phyloP scores from a whole-genome alignment of 1,140 invertebrate species.

The Orius insidiosus region DNA sequence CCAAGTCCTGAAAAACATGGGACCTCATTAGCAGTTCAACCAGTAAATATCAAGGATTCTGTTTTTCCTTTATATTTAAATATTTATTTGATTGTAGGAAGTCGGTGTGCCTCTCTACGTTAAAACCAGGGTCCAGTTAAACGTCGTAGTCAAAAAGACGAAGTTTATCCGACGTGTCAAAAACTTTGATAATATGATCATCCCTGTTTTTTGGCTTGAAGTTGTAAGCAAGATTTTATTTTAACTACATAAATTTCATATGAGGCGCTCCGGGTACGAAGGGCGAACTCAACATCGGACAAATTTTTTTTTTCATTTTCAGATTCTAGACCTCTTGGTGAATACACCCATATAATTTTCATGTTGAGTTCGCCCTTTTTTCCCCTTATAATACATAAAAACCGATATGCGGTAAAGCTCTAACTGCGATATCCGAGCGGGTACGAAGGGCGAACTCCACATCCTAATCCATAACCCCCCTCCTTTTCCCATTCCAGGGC shows the following conservation, averaged over 20 bases:
- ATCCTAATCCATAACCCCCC: too few species aligned
- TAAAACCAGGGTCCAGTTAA: constrained; percentile 43
- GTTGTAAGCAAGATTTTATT: constrained; percentile 30
- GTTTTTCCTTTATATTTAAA: background rate
- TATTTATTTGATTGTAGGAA: constrained; percentile 26
- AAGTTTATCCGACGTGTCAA: constrained; percentile 32
- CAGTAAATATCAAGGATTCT: constrained; percentile 27
- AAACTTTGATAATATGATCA: constrained; percentile 36
- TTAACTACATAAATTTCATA: background rate
- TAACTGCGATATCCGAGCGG: too few species aligned
- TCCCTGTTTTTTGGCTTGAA: constrained; percentile 49
- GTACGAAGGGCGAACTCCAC: too few species aligned
- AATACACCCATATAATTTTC: too few species aligned
- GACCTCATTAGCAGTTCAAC: constrained; percentile 31
- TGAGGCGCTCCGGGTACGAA: too few species aligned
- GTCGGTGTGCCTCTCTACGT: constrained; percentile 39
- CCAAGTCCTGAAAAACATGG: constrained; percentile 37
- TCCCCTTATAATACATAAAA: too few species aligned
- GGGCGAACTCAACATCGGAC: too few species aligned
- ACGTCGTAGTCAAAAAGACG: constrained; percentile 39
- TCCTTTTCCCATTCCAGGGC: too few species aligned
- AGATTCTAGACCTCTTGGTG: too few species aligned
- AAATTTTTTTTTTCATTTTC: too few species aligned
- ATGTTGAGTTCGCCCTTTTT: too few species aligned
- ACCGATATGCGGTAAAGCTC: too few species aligned